Evolutionary conservation across 2,888 invertebrate species (phyloP).

Genomic region (Andrena bicolor): DNA sequence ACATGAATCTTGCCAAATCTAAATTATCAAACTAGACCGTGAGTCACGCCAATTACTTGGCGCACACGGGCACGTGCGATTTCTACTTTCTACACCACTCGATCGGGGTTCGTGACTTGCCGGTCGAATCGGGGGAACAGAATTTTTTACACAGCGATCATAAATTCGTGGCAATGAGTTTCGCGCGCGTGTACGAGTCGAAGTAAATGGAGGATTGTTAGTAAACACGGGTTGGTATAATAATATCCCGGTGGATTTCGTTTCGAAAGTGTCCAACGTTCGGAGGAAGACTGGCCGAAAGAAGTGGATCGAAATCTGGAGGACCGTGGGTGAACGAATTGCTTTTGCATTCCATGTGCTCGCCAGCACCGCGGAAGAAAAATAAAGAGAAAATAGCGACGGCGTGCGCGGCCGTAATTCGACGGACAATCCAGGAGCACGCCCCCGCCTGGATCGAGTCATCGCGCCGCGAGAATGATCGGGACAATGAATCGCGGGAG

Average conservation of each 20-base stretch:
- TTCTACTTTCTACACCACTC: background rate
- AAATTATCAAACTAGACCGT: slow-evolving; percentile 3
- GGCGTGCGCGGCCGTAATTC: slow-evolving; percentile 1
- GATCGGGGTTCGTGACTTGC: slow-evolving; percentile 11
- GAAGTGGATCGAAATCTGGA: background rate
- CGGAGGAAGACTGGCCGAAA: background rate
- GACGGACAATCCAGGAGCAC: slow-evolving; percentile 18
- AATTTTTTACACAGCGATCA: background rate
- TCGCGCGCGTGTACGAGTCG: background rate
- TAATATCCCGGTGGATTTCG: too few species aligned
- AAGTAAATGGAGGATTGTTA: background rate
- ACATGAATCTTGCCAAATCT: background rate
- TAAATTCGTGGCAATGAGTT: background rate
- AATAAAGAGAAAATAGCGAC: slow-evolving; percentile 17
- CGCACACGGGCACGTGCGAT: background rate
- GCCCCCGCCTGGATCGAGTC: slow-evolving; percentile 3
- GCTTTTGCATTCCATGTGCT: slow-evolving; percentile 2
- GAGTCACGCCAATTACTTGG: background rate
- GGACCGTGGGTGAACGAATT: background rate
- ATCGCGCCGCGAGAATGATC: slow-evolving; percentile 31
- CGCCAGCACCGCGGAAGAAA: slow-evolving; percentile 7
- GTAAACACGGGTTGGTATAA: background rate
- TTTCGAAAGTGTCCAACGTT: too few species aligned
- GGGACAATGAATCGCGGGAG: slow-evolving; percentile 34
- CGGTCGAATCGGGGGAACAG: background rate